Conservation (phyloP, 2,113 vertebrate genomes). For the Bubo bubo region DNA sequence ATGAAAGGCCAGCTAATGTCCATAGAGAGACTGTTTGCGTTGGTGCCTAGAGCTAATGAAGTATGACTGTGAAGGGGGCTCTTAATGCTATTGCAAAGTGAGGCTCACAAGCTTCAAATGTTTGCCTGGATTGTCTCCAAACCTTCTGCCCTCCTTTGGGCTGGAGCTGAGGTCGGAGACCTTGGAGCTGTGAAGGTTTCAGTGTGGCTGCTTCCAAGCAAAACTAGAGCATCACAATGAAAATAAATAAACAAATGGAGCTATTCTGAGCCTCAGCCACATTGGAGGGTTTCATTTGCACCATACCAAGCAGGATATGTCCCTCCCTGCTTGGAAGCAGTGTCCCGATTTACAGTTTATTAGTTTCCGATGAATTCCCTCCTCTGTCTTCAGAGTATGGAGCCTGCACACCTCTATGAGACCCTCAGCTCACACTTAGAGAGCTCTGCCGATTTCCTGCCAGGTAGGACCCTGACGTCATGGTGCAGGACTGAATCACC, state of each 20-base stretch:
- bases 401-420: neutral
- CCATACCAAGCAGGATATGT: neutral
- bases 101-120: neutral
- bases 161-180: constrained; percentile 3
- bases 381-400: neutral
- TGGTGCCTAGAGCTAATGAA: constrained; percentile 22
- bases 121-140: constrained; percentile 43
- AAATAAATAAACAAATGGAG: constrained; percentile 33
- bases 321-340: neutral
- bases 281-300: neutral
- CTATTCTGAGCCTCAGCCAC: constrained; percentile 22
- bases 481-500: neutral
- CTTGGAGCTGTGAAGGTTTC: neutral
- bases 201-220: neutral
- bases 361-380: neutral
- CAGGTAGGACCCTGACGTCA: neutral
- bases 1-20: neutral
- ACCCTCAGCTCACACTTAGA: neutral
- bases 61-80: constrained; percentile 20
- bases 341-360: neutral
- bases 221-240: constrained; percentile 48
- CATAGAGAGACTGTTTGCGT: neutral
- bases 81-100: neutral
- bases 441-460: neutral
- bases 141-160: constrained; percentile 9